Conservation (phyloP, 2,888 invertebrate genomes). For the Philopedon plagiatum region DNA sequence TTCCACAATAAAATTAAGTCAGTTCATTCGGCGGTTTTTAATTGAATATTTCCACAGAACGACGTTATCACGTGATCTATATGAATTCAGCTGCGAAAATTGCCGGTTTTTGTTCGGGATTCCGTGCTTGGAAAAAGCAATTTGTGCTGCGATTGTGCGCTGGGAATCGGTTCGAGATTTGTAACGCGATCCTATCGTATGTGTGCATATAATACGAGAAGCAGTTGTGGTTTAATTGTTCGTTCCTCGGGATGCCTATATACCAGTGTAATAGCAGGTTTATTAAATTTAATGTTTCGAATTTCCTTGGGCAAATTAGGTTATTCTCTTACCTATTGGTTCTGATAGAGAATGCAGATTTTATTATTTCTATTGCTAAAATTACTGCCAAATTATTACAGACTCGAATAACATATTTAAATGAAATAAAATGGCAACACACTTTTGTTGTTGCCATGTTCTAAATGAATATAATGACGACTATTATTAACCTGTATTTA, state of each 20-base stretch:
- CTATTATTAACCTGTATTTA: no score
- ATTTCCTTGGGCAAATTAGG: no score
- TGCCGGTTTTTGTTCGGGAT: conserved; percentile 18
- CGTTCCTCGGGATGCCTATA: neutral
- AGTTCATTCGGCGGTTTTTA: conserved; percentile 4
- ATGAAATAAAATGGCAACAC: no score
- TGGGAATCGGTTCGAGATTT: conserved; percentile 17
- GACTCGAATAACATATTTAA: no score
- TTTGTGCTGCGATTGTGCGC: conserved; percentile 6
- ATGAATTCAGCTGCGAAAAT: conserved; percentile 21
- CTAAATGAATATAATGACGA: no score
- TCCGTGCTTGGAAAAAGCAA: conserved; percentile 21
- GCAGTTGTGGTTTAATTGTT: conserved; percentile 12
- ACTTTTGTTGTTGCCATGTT: no score
- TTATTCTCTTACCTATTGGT: no score
- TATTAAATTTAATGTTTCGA: no score
- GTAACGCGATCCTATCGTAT: conserved; percentile 11
- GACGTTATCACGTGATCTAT: conserved; percentile 21
- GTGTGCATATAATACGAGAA: conserved; percentile 1
- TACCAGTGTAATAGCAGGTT: no score
- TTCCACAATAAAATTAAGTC: conserved; percentile 2
- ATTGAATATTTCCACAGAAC: conserved; percentile 18
- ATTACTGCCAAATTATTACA: no score
- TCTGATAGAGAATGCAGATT: no score
- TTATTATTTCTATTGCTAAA: no score